Evolutionary conservation across 2,888 invertebrate genomes (phyloP), one percentile per base, ranked within the genome.

Genomic region (Sinelater perroti): DNA sequence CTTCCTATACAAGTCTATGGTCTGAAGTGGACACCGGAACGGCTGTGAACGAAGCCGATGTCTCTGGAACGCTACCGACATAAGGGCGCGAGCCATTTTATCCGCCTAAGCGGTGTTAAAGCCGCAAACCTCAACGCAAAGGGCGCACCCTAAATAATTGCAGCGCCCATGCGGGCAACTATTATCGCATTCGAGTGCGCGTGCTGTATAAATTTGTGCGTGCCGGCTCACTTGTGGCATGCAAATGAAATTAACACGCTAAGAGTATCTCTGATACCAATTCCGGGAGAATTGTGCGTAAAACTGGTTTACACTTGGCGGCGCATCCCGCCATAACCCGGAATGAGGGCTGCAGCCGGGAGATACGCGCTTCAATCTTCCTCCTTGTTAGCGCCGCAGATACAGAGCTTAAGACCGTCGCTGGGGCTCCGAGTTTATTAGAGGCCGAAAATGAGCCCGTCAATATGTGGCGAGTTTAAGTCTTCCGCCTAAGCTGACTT

Each of bases 301-400:
- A 67, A 65, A 67, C 63, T 63, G 62, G 67, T 67, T 67, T 67
- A 67, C 65, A 67, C 67, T 64, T 64, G 64, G 64, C 28, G 52
- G 61, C 54, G 57, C 51, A 61, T 55, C 50, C 55, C 45, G 45
- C 59, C 59, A 60, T 60, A 60, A 56, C 46, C 31, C 36, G 33
- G 35, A 46, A 55, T 46, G 56, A 50, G 56, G 56, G 60, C 60
- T 60, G 58, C 58, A 58, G 33, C 26, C 49, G 26, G 30, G 53
- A 58, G 58, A 58, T 58, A 58, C 44, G 58, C 53, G 45, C 42
- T 35, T 49, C 58, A 58, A 58, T 58, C 53, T 58, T 58, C 47
- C 53, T 47, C 24, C 57, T 57, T 58, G 58, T 58, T 58, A 58
- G 53, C 49, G 42, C 49, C 47, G 40, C 42, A 28, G 30, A 47